A percentile compares a stretch with the other conserved stretches of the same genome.
Evolutionary conservation across 2,113 vertebrate species (phyloP).

Genomic region (Pteruthius melanotis): DNA sequence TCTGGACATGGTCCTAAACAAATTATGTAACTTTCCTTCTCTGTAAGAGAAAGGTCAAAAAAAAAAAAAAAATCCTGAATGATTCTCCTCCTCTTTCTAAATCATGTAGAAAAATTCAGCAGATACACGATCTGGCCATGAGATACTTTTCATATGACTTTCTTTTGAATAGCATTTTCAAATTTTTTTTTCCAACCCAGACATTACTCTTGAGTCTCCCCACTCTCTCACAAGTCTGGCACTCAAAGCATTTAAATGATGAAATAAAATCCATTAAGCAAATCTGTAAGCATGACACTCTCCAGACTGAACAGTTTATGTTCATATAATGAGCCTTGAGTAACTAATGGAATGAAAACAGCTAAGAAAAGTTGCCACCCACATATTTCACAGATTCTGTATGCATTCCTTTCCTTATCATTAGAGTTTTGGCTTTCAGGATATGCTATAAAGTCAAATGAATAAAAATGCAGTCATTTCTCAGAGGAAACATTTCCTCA

Average conservation of each 20-base stretch:
- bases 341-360: constrained; percentile 20
- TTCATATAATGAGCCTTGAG: not conserved
- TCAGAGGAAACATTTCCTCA: not conserved
- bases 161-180: not conserved
- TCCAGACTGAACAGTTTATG: not conserved
- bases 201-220: not conserved
- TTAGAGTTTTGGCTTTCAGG: not conserved
- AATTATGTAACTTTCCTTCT: not conserved
- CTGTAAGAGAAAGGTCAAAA: not conserved
- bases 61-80: not conserved
- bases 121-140: not conserved
- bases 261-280: not conserved
- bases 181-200: not conserved
- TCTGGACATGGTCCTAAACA: not conserved
- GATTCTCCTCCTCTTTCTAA: not conserved
- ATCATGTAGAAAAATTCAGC: not conserved
- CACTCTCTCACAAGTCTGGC: not conserved
- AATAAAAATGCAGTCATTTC: not conserved
- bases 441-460: not conserved
- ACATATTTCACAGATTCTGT: not conserved
- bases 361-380: not conserved
- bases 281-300: not conserved
- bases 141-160: not conserved
- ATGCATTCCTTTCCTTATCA: not conserved
- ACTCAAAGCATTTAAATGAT: not conserved